These are phyloP conservation scores for Origma solitaria DNA, from an alignment of 2,113 vertebrate species.

Conservation along the genomic window DNA sequence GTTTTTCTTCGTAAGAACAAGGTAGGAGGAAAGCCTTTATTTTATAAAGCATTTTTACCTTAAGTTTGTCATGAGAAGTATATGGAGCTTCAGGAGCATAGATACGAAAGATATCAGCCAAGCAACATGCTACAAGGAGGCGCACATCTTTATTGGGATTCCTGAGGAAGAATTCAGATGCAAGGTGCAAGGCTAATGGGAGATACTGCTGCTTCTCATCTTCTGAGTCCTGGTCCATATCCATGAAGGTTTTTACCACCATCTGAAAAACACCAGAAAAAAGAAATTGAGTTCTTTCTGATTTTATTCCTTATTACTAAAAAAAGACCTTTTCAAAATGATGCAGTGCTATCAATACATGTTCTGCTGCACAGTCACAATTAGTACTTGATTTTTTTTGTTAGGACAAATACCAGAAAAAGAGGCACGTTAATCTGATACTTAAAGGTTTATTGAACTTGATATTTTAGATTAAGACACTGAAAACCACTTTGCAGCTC, in stretches of 20 bases:
- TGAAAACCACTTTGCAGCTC: neutral
- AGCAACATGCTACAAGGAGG: conserved; percentile 96
- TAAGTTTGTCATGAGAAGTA: conserved; percentile 98
- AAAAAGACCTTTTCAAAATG: neutral
- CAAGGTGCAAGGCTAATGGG: conserved; percentile 93
- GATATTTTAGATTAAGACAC: neutral
- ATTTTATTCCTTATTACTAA: neutral
- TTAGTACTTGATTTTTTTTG: neutral
- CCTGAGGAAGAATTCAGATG: conserved; percentile 99
- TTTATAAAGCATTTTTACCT: conserved; percentile 74
- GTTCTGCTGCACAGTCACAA: neutral
- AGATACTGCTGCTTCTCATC: conserved; percentile 99
- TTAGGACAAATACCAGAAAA: neutral
- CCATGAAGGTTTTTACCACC: conserved; percentile 99
- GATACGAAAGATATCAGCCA: conserved; percentile 98
- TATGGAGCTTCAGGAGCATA: conserved; percentile 98
- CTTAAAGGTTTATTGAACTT: neutral
- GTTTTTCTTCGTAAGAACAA: neutral
- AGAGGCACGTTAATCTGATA: neutral
- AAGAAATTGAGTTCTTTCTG: neutral
- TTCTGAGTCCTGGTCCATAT: conserved; percentile 99
- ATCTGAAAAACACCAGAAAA: conserved; percentile 73
- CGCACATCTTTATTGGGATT: conserved; percentile 99
- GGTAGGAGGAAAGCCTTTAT: neutral
- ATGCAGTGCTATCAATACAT: neutral